These are phyloP conservation scores for Semnornis frantzii DNA, from an alignment of 2,113 vertebrate genomes.

Conservation along the genomic window DNA sequence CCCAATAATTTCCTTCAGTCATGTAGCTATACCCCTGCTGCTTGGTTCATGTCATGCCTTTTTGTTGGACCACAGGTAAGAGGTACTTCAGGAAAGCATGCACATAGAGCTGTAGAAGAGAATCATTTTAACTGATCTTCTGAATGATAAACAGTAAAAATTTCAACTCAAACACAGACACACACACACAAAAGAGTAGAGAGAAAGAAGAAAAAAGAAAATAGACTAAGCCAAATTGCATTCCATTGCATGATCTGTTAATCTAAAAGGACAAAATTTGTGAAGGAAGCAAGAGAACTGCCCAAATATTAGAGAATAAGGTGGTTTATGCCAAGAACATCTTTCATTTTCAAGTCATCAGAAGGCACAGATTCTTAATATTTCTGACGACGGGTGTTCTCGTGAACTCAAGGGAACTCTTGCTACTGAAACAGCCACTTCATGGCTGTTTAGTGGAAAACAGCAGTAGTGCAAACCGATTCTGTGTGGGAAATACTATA, in stretches of 20 bases:
- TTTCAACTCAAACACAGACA: not conserved
- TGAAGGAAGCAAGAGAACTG: not conserved
- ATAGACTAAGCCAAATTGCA: not conserved
- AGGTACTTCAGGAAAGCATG: not conserved
- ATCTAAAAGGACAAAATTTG: not conserved
- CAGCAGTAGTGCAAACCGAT: not conserved
- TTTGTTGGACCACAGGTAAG: not conserved
- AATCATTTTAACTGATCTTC: not conserved
- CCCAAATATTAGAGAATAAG: not conserved
- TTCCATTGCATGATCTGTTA: not conserved
- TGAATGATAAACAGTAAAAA: not conserved
- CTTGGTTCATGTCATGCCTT: not conserved
- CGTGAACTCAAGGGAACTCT: not conserved
- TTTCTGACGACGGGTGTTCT: not conserved
- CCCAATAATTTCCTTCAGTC: not conserved
- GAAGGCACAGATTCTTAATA: not conserved
- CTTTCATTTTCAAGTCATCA: not conserved
- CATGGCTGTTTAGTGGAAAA: not conserved
- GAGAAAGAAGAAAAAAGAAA: not conserved
- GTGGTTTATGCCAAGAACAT: not conserved
- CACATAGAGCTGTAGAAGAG: not conserved
- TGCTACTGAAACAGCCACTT: slow-evolving; percentile 17
- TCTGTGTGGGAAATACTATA: not conserved
- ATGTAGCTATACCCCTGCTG: not conserved
- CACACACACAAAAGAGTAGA: not conserved